Evolutionary conservation across 1,140 invertebrate genomes (phyloP).

Genomic region (Drosophila biarmipes): DNA sequence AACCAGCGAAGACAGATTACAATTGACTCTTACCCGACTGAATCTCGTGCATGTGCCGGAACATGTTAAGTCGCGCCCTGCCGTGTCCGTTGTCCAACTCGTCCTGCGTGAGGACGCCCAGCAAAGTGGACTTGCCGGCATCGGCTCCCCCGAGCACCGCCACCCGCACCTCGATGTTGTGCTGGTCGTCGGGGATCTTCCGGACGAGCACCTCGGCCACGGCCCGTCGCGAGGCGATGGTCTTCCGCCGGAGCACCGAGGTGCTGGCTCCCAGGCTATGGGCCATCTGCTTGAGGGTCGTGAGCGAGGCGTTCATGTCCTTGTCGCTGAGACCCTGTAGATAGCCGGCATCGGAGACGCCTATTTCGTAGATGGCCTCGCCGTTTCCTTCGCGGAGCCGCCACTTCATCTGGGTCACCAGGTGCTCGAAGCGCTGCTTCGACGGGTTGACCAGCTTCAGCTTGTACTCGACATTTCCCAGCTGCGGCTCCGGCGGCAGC

Average conservation of each 20-base stretch:
- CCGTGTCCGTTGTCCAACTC: conserved; percentile 98
- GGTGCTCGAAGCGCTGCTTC: conserved; percentile 93
- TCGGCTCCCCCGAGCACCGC: conserved; percentile 97
- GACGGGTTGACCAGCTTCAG: conserved; percentile 94
- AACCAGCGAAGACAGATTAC: too few relatives aligned
- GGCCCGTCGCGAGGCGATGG: conserved; percentile 85
- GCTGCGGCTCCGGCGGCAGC: conserved; percentile 94
- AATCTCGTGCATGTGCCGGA: conserved; percentile 98
- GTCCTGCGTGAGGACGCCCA: conserved; percentile 97
- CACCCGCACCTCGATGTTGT: conserved; percentile 94
- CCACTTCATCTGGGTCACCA: conserved; percentile 97
- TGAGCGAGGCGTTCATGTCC: conserved; percentile 93
- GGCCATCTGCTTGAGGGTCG: conserved; percentile 94
- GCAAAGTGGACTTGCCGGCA: conserved; percentile 96
- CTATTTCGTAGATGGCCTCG: conserved; percentile 98
- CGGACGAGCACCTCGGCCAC: conserved; percentile 96
- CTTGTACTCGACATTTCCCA: conserved; percentile 97
- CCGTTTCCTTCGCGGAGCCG: conserved; percentile 94
- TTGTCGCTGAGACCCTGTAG: conserved; percentile 91
- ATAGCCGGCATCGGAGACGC: conserved; percentile 96
- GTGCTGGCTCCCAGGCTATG: conserved; percentile 92
- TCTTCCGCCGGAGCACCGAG: conserved; percentile 86
- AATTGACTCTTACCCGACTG: conserved; percentile 86
- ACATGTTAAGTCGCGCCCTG: conserved; percentile 96
- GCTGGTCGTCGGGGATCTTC: conserved; percentile 96